Conservation (phyloP, 2,113 vertebrate species). For the Alethe castanea region DNA sequence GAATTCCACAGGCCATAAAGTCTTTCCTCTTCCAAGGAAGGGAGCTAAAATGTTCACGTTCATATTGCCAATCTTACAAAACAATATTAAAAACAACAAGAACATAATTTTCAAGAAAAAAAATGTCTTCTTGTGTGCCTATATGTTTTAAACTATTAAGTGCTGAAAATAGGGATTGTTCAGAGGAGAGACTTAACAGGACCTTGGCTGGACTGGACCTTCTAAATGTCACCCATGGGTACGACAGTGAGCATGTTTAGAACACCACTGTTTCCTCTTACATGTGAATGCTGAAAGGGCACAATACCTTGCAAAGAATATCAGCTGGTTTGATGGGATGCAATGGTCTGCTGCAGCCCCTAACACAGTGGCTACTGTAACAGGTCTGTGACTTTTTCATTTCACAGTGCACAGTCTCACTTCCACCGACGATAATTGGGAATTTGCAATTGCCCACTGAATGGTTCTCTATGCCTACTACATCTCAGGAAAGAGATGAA, state of each 20-base stretch:
- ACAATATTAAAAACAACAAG: background rate
- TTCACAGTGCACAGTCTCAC: slow-evolving; percentile 10
- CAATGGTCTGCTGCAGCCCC: background rate
- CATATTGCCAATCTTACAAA: background rate
- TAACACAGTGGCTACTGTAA: background rate
- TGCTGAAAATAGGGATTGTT: background rate
- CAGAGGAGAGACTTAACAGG: background rate
- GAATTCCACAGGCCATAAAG: background rate
- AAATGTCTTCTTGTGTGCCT: background rate
- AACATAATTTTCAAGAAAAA: background rate
- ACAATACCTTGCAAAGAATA: background rate
- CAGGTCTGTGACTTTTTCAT: slow-evolving; percentile 34
- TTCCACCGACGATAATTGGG: background rate
- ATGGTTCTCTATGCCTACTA: background rate
- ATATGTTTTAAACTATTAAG: background rate
- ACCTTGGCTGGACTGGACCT: background rate
- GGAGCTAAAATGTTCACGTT: background rate
- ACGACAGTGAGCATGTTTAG: background rate
- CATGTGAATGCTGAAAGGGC: background rate
- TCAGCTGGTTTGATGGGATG: background rate
- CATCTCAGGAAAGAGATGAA: background rate
- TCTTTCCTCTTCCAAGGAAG: background rate
- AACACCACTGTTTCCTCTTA: background rate
- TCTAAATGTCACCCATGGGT: background rate
- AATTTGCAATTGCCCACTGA: background rate